A percentile compares a stretch with the other conserved stretches of the same genome.
Evolutionary conservation across 2,797 vertebrate genomes (phyloP).

Genomic region (Arremon aurantiirostris): DNA sequence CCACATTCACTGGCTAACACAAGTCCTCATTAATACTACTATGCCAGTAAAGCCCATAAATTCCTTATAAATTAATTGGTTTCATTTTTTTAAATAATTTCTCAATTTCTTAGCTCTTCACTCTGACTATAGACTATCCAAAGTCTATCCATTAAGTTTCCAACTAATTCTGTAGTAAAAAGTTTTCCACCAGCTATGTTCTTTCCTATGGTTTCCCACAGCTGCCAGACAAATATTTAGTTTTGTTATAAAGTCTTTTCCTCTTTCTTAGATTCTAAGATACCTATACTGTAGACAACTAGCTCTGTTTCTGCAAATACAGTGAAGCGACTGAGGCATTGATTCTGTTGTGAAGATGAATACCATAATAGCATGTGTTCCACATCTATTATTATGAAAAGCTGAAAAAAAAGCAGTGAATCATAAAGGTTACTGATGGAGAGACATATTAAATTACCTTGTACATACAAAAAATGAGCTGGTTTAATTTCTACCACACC

Average conservation of each 20-base stretch:
- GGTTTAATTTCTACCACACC: not conserved
- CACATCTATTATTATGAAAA: not conserved
- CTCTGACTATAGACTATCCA: not conserved
- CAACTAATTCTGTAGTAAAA: not conserved
- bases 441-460: not conserved
- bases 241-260: not conserved
- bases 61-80: not conserved
- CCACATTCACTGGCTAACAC: not conserved
- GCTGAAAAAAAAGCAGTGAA: not conserved
- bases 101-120: not conserved
- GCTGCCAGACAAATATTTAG: not conserved
- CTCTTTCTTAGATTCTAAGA: not conserved
- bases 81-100: not conserved
- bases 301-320: not conserved
- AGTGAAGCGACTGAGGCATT: not conserved
- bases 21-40: not conserved
- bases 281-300: not conserved
- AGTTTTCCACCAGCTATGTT: not conserved
- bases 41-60: not conserved
- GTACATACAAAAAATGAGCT: not conserved
- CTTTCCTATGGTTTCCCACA: not conserved
- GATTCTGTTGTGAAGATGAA: not conserved
- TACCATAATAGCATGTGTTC: not conserved
- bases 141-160: not conserved
- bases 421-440: not conserved